Base-by-base conservation (phyloP, 2,888 invertebrate species). In the Agonopterix alstromeriana region DNA sequence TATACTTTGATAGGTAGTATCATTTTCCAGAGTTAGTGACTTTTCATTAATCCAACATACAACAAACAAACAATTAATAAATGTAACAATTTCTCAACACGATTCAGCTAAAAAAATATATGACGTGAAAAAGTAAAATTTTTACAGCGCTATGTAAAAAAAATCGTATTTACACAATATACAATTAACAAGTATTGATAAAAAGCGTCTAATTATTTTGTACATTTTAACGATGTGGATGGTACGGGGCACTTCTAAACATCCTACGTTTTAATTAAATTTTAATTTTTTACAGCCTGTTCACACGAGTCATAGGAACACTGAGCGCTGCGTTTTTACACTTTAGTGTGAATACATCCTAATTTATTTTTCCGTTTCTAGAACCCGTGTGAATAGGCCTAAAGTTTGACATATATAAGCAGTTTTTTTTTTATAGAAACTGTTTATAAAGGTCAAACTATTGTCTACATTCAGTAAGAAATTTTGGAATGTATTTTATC, bases 401-500 rank as follows among this genome's bases (percentile, higher is more conserved):
- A 17, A 27, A 27, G 27, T 27, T 27, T 27, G 27, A 1, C 27
- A 27, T 5, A 27, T 27, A 27, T 5, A 27, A 27, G 27, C 27
- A 27, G 27, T 27, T 27, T 27, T 5, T 2, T 27, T 5, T 27
- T 27, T 27, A 27, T 3, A 0, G 27, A 27, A 27, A 27, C 27
- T 27, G 27, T 7, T 27, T 5, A 27, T 27, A 27, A 10, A 10
- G 9, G 11, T 11, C 42, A 42, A 38, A 11, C 42, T 1, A 42
- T 12, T 42, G 10, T 50, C 46, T 53, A 54, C 57, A 54, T 57
- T 56, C 54, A 58, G 59, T 70, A 63, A 68, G 61, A 67, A 70
- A 73, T 65, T 67, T 77, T 78, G 79, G 79, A 79, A 79, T 79
- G 79, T 78, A 67, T 63, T 69, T 49, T 42, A 9, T 40, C 7